These are phyloP conservation scores for Okamejei kenojei DNA, from an alignment of 2,797 vertebrate species.

Conservation along the genomic window DNA sequence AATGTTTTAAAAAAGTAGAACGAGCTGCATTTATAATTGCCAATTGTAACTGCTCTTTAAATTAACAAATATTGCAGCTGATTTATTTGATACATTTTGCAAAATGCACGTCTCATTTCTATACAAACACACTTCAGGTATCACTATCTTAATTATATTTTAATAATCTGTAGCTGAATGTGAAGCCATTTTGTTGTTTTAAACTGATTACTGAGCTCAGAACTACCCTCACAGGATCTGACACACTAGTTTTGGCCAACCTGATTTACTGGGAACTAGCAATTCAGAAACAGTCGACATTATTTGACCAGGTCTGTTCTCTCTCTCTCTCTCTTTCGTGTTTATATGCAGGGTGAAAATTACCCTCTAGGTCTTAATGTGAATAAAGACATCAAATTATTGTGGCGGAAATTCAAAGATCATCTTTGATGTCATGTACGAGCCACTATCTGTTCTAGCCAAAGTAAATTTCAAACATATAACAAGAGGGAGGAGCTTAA, in stretches of 20 bases:
- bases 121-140: not conserved
- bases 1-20: not conserved
- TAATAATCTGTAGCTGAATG: not conserved
- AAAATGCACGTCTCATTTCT: not conserved
- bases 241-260: not conserved
- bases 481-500: not conserved
- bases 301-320: not conserved
- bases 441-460: not conserved
- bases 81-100: not conserved
- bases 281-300: not conserved
- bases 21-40: not conserved
- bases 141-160: not conserved
- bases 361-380: not conserved
- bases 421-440: not conserved
- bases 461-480: not conserved
- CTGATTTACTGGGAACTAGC: not conserved
- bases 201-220: not conserved
- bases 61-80: not conserved
- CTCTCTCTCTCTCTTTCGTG: not conserved
- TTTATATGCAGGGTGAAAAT: not conserved
- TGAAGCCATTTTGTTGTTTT: slow-evolving; percentile 6
- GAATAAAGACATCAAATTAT: not conserved
- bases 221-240: not conserved
- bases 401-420: not conserved
- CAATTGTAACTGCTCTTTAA: not conserved